Evolutionary conservation across 1,140 invertebrate genomes (phyloP), one percentile per base, ranked within the genome.

Genomic region (Megalonaias nervosa): DNA sequence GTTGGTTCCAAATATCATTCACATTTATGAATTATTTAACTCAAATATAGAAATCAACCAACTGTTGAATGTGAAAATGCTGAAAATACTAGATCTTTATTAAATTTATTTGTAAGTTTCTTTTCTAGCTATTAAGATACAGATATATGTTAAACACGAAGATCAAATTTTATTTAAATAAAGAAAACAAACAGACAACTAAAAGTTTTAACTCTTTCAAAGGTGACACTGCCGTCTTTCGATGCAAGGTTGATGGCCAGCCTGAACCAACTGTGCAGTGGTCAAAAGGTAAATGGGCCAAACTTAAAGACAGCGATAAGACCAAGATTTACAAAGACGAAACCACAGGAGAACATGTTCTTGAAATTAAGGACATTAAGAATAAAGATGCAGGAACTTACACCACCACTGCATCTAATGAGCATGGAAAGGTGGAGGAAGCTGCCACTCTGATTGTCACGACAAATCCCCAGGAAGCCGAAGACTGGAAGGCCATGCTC

Each of bases 381-480:
- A 81, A 82, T 69, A 87, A 87, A 74, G 88, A 91, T 85, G 85
- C 90, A 59, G 91, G 90, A 16, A 91, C 90, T 1, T 91, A 91
- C 81, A 87, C 86, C 13, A 87, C 90, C 16, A 88, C 87, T 4
- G 84, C 88, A 9, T 87, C 77, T 57, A 91, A 91, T 79, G 88
- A 90, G 73, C 88, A 90, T 76, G 90, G 91, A 26, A 74, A 81
- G 11, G 86, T 86, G 57, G 80, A 87, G 26, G 86, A 84, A 23
- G 85, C 91, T n/a, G 90, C 85, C 4, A 91, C 91, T 1, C 84
- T 91, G 17, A 91, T 91, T 65, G 89, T 91, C 9, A 91, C 90
- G 14, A 84, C 89, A 70, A 89, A 90, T 64, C 79, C 82, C 23
- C 88, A 90, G 59, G 89, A 91, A 61, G 88, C 87, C 1, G 85